Percentiles rank a stretch among this genome's conserved stretches.
Conservation (phyloP, 2,113 vertebrate genomes). For the Nannospalax galili region DNA sequence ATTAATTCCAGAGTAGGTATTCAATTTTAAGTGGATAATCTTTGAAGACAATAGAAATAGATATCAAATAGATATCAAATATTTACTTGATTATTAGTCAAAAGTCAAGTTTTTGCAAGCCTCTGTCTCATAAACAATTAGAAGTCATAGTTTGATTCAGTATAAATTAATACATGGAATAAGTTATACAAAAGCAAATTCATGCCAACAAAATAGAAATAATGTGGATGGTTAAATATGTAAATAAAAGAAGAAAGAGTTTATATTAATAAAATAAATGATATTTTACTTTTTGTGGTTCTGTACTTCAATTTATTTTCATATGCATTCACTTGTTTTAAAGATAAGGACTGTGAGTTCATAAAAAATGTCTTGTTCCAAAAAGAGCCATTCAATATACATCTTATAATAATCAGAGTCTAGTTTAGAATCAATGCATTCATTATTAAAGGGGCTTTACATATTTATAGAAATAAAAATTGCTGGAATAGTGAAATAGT, state of each 20-base stretch:
- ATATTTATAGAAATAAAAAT: slow-evolving; percentile 42
- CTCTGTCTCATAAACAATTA: background rate
- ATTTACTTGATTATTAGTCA: background rate
- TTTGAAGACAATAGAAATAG: background rate
- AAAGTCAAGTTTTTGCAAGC: background rate
- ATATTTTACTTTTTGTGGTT: background rate
- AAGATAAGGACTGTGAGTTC: background rate
- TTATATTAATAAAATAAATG: background rate
- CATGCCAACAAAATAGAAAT: background rate
- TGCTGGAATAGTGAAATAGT: slow-evolving; percentile 57
- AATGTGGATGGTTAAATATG: background rate
- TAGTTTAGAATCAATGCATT: slow-evolving; percentile 51
- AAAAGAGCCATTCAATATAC: background rate
- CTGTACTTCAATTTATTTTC: background rate
- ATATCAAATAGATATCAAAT: too few species aligned
- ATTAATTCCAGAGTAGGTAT: background rate
- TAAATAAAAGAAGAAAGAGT: background rate
- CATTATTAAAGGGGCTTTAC: background rate
- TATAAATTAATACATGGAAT: background rate
- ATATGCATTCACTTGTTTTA: background rate
- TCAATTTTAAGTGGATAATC: background rate
- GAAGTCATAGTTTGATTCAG: background rate
- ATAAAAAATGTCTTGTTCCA: slow-evolving; percentile 47
- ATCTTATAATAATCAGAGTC: background rate
- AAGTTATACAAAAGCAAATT: background rate